A percentile compares a stretch with the other conserved stretches of the same genome.
phyloP scores from a whole-genome alignment of 2,888 invertebrate species.

The Lithophane semibrunnea region DNA sequence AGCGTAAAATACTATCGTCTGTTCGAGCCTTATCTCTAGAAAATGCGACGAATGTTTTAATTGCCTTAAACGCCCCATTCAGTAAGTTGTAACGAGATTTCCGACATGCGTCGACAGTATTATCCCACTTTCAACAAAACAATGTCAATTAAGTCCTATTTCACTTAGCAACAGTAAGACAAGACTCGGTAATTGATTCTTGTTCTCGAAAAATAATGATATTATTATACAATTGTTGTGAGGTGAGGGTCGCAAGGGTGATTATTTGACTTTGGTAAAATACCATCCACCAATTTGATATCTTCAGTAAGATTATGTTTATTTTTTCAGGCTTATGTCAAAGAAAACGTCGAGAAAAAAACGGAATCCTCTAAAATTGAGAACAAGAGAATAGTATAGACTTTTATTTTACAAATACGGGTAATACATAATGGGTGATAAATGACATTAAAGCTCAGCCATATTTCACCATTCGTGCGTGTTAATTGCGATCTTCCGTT shows the following conservation, averaged over 20 bases:
- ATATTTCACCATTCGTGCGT: too few species aligned
- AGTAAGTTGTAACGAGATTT: slow-evolving; percentile 60
- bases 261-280: too few species aligned
- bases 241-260: background rate
- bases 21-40: background rate
- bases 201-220: slow-evolving; percentile 22
- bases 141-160: slow-evolving; percentile 53
- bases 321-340: background rate
- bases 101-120: slow-evolving; percentile 49
- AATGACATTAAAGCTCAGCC: too few species aligned
- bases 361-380: too few species aligned
- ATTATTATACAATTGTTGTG: slow-evolving; percentile 15
- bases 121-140: slow-evolving; percentile 55
- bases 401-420: too few species aligned
- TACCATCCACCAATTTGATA: background rate
- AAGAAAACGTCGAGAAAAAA: background rate
- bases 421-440: too few species aligned
- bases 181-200: slow-evolving; percentile 49
- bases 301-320: background rate
- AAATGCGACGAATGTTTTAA: slow-evolving; percentile 35
- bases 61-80: slow-evolving; percentile 38
- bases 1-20: background rate
- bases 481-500: background rate
- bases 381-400: too few species aligned
- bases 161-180: slow-evolving; percentile 30